Percentiles rank a stretch among this genome's conserved stretches.
phyloP scores from a whole-genome alignment of 2,888 invertebrate genomes.

The Branchellion lobata region DNA sequence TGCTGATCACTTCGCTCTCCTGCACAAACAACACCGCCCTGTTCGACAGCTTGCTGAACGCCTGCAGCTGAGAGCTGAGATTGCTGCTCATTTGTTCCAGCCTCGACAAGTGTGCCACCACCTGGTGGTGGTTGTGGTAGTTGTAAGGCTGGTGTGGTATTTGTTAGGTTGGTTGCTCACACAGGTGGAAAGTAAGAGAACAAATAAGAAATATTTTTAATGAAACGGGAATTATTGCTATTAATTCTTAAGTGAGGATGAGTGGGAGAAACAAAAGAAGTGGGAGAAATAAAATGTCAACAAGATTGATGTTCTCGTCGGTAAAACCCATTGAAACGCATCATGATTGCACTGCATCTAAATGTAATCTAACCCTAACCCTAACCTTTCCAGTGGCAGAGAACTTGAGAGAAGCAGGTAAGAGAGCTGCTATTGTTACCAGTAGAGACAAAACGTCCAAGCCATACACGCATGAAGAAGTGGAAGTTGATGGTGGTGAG shows the following conservation, averaged over 20 bases:
- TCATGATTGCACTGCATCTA: too few species aligned
- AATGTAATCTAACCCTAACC: too few species aligned
- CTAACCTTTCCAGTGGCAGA: conserved; percentile 45
- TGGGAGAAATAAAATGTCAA: too few species aligned
- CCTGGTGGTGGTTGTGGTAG: background rate
- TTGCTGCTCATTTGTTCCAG: background rate
- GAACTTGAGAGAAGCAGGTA: conserved; percentile 46
- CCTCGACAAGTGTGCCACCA: background rate
- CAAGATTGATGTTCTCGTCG: too few species aligned
- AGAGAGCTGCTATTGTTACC: conserved; percentile 42
- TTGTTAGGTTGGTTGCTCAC: too few species aligned
- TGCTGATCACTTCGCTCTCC: conserved; percentile 56
- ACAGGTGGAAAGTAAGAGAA: too few species aligned
- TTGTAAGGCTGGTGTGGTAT: too few species aligned
- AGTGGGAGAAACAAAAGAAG: too few species aligned
- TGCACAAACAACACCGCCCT: conserved; percentile 55
- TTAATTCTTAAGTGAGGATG: too few species aligned
- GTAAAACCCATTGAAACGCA: too few species aligned
- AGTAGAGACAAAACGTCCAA: conserved; percentile 46
- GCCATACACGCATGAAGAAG: conserved; percentile 34
- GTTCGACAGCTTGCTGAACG: conserved; percentile 30
- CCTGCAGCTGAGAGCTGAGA: conserved; percentile 23
- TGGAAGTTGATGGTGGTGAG: background rate
- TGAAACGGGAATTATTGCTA: too few species aligned
- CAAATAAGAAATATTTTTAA: too few species aligned